These are phyloP conservation scores for Alethe diademata DNA, from an alignment of 2,113 vertebrate species.

Conservation along the genomic window DNA sequence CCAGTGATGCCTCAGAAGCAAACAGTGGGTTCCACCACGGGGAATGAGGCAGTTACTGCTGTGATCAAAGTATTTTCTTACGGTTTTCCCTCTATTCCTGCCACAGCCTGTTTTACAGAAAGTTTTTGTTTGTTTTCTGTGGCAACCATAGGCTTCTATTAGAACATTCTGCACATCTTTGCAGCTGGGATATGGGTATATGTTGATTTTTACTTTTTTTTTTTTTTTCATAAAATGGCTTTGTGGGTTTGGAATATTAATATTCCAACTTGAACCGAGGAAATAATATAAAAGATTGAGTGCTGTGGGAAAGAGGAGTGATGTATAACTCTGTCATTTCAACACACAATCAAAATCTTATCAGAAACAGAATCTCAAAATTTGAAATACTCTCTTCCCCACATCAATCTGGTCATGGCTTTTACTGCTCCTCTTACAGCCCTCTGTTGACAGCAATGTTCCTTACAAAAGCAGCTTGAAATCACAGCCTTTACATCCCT, in stretches of 20 bases:
- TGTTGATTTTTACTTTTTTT: neutral
- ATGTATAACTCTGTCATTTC: neutral
- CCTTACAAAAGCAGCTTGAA: slow-evolving; percentile 8
- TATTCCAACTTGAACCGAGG: neutral
- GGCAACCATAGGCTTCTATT: neutral
- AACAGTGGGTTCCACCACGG: neutral
- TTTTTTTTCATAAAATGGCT: neutral
- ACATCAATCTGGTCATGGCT: neutral
- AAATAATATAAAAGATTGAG: neutral
- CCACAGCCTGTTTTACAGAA: neutral
- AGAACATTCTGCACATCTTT: neutral
- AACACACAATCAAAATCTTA: neutral
- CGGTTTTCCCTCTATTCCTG: neutral
- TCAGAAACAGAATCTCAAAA: neutral
- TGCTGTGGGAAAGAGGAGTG: neutral
- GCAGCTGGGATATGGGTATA: neutral
- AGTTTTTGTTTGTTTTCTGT: neutral
- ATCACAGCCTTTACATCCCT: neutral
- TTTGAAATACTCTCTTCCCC: neutral
- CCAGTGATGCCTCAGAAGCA: neutral
- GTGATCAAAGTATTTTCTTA: neutral
- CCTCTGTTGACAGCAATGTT: neutral
- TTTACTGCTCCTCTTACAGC: neutral
- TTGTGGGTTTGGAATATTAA: neutral
- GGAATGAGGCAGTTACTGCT: neutral